Percentiles rank a stretch among this genome's conserved stretches.
Conservation (phyloP, 2,888 invertebrate genomes). For the Rotaria magnacalcarata region DNA sequence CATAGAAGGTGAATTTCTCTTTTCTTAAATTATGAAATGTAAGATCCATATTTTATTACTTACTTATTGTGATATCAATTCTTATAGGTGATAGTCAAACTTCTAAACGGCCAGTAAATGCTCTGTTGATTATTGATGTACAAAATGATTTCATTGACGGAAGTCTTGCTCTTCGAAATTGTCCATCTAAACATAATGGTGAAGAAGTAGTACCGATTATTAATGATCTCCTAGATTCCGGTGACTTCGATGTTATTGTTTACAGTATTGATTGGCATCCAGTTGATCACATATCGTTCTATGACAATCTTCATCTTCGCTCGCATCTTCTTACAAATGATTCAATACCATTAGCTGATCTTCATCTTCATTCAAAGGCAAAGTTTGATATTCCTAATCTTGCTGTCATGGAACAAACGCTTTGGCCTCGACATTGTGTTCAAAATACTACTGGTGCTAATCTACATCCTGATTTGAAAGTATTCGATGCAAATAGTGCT, state of each 20-base stretch:
- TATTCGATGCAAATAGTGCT: neutral
- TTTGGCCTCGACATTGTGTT: slow-evolving; percentile 94
- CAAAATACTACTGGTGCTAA: slow-evolving; percentile 91
- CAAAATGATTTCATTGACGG: slow-evolving; percentile 93
- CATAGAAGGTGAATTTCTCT: neutral
- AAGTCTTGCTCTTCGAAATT: slow-evolving; percentile 81
- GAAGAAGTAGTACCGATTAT: slow-evolving; percentile 78
- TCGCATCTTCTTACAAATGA: neutral
- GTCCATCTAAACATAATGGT: slow-evolving; percentile 76
- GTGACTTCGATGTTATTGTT: slow-evolving; percentile 74
- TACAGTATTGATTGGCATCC: slow-evolving; percentile 98
- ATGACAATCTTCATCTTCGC: slow-evolving; percentile 73
- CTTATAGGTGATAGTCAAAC: neutral
- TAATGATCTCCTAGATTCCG: slow-evolving; percentile 66
- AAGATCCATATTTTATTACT: too few species aligned
- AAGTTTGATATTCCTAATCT: slow-evolving; percentile 73
- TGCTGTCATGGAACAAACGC: slow-evolving; percentile 77
- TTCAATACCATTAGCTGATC: neutral
- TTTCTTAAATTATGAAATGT: neutral
- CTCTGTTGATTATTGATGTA: slow-evolving; percentile 82
- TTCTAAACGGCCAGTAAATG: slow-evolving; percentile 53
- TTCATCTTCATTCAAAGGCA: slow-evolving; percentile 70
- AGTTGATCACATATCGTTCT: slow-evolving; percentile 86
- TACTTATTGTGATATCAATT: neutral
- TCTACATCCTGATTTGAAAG: slow-evolving; percentile 77